Evolutionary conservation across 2,113 vertebrate genomes (phyloP).

Genomic region (Phrynocephalus versicolor): DNA sequence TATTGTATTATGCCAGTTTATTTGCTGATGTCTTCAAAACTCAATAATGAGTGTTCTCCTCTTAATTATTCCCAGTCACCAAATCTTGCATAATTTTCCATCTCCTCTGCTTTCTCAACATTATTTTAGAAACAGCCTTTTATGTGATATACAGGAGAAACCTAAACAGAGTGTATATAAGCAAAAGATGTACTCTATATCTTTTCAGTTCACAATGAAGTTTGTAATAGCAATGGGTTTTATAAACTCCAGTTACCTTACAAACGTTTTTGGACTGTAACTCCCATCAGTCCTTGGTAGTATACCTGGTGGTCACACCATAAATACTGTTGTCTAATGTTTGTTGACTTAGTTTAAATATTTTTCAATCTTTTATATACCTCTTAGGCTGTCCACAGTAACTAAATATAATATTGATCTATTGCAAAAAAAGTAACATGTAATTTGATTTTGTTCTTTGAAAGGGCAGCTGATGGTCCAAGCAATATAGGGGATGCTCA

Average conservation of each 20-base stretch:
- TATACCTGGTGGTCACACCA: neutral
- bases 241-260: too few relatives aligned
- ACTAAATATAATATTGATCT: neutral
- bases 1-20: too few relatives aligned
- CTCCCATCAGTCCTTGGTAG: neutral
- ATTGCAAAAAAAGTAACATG: neutral
- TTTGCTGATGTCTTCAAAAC: neutral
- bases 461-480: too few relatives aligned
- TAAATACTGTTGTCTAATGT: neutral
- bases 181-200: too few relatives aligned
- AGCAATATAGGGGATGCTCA: too few relatives aligned
- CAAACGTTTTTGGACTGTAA: neutral
- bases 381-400: neutral
- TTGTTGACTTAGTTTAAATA: neutral
- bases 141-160: neutral
- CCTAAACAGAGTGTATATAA: neutral
- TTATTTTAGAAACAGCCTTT: neutral
- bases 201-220: neutral
- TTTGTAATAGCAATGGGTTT: neutral
- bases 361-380: neutral
- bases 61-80: slow-evolving; percentile 8
- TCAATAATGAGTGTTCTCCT: neutral
- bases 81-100: neutral
- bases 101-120: neutral
- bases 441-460: neutral